Evolutionary conservation across 1,140 invertebrate species (phyloP), one percentile per base, ranked within the genome.

Genomic region (Tribolium madens): DNA sequence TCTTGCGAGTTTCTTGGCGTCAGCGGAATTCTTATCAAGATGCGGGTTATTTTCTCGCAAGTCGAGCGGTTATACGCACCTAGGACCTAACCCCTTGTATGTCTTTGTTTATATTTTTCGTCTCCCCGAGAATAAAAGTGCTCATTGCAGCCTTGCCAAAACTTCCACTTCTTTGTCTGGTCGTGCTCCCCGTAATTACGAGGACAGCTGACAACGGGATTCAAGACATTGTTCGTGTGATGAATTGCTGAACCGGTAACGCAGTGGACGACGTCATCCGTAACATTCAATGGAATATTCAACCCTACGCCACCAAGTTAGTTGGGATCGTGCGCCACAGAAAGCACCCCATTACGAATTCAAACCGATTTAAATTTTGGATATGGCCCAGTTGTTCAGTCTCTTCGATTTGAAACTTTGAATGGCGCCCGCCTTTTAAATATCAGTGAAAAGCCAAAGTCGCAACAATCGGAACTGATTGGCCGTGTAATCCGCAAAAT

Each of bases 11-110:
- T 64, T 26, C 18, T 64, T 33, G 57, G n/a, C 57, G 26, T 64
- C 57, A 64, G 57, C 57, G 26, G 12, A 64, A 64, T 64, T 64
- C 57, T 64, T 64, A 64, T 64, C 57, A 33, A 64, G 57, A 64
- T 64, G 57, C 57, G 57, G 57, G 57, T 64, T 60, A 60, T 60
- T 2, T 60, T 60, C 53, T 60, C n/a, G n/a, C n/a, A n/a, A n/a
- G n/a, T n/a, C 18, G 53, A 60, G 53, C 53, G 53, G 53, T 64
- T 64, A 64, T 60, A 64, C 57, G 26, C 57, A 64, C 26, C 57
- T 33, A 31, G 26, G 9, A 3, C 5, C 13, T 15, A 50, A 21
- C n/a, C 57, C 57, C 21, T 64, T 18, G 15, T 26, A 26, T 33
- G 33, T 33, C 26, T n/a, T 33, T 15, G 7, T 64, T 64, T 64